phyloP scores from a whole-genome alignment of 1,140 invertebrate species.

The Drosophila serrata region DNA sequence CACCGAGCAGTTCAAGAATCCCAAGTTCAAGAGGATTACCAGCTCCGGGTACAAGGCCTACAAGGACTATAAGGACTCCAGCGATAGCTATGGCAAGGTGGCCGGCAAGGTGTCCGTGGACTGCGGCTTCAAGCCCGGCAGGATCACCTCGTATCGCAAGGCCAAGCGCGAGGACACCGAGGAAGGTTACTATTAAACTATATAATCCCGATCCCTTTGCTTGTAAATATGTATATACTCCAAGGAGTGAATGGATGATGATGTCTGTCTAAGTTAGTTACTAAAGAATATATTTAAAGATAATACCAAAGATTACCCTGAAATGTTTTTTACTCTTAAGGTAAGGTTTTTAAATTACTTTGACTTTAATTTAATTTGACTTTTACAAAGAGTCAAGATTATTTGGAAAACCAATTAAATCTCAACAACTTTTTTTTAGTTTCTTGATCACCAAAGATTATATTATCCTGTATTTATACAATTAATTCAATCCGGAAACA shows the following conservation, averaged over 20 bases:
- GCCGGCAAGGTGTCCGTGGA: constrained; percentile 68
- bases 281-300: constrained; percentile 9
- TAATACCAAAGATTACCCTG: not conserved
- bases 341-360: not conserved
- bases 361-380: not conserved
- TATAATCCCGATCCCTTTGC: constrained; percentile 3
- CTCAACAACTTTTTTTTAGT: no score
- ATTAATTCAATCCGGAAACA: not conserved
- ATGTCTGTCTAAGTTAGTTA: constrained; percentile 26
- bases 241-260: constrained; percentile 8
- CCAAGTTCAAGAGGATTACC: constrained; percentile 66
- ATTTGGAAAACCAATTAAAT: not conserved
- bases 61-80: constrained; percentile 29
- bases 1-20: constrained; percentile 76
- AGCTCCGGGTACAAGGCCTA: constrained; percentile 33
- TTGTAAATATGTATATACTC: constrained; percentile 40
- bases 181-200: constrained; percentile 36
- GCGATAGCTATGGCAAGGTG: constrained; percentile 59
- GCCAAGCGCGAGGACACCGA: constrained; percentile 64
- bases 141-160: constrained; percentile 67
- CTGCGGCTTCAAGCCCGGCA: constrained; percentile 77
- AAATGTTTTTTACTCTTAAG: not conserved
- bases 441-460: not conserved
- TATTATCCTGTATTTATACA: not conserved
- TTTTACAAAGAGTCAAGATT: not conserved